These are phyloP conservation scores for Acyrthosiphon pisum DNA, from an alignment of 1,140 invertebrate species.

Conservation along the genomic window DNA sequence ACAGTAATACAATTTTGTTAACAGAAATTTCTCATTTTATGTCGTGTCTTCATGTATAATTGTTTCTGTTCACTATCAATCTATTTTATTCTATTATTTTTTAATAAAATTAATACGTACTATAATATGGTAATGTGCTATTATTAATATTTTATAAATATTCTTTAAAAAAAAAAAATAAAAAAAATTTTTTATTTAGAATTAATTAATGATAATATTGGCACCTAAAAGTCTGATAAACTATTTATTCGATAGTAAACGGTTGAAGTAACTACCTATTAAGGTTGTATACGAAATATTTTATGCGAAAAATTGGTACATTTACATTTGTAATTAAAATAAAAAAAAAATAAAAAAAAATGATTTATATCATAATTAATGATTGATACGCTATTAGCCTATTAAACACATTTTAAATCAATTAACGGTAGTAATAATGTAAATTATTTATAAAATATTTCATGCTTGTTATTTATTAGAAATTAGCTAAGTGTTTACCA, in stretches of 20 bases:
- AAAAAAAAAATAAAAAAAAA: not conserved
- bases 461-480: not conserved
- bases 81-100: not conserved
- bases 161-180: not conserved
- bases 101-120: too few species aligned
- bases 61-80: not conserved
- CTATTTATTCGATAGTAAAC: not conserved
- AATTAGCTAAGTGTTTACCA: not conserved
- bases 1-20: too few species aligned
- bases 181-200: not conserved
- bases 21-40: too few species aligned
- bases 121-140: not conserved
- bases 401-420: slow-evolving; percentile 6
- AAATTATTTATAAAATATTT: not conserved
- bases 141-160: not conserved
- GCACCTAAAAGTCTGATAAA: not conserved
- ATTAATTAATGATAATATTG: not conserved
- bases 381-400: not conserved
- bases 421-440: not conserved
- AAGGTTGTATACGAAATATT: not conserved
- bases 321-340: not conserved
- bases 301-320: not conserved
- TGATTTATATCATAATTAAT: not conserved
- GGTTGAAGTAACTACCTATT: not conserved
- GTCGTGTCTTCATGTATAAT: not conserved